These are phyloP conservation scores for Cottus gobio DNA, from an alignment of 2,113 vertebrate species.

Conservation along the genomic window DNA sequence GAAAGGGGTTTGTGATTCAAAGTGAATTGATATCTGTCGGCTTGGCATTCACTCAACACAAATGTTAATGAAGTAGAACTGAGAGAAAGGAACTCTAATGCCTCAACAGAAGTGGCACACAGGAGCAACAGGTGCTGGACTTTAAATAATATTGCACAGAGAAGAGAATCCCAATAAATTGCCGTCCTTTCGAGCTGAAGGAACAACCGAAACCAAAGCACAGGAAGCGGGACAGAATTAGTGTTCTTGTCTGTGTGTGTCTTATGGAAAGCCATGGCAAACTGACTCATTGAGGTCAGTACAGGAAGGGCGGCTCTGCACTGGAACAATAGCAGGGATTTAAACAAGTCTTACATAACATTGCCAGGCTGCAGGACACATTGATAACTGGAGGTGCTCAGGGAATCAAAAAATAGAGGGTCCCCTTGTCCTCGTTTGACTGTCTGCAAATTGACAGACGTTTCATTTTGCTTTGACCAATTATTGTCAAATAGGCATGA, in stretches of 20 bases:
- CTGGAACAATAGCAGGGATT: conserved; percentile 78
- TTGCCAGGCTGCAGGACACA: conserved; percentile 44
- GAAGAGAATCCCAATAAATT: neutral
- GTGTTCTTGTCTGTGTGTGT: conserved; percentile 19
- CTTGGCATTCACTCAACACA: conserved; percentile 20
- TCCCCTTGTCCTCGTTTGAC: conserved; percentile 24
- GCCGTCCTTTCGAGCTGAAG: conserved; percentile 10
- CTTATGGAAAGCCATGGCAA: conserved; percentile 41
- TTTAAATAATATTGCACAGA: neutral
- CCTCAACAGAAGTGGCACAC: conserved; percentile 6
- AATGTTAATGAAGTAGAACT: neutral
- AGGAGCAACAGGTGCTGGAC: conserved; percentile 44
- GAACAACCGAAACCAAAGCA: conserved; percentile 7
- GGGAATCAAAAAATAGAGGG: conserved; percentile 22
- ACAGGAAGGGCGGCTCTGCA: conserved; percentile 72
- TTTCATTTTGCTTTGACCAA: neutral
- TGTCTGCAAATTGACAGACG: conserved; percentile 8
- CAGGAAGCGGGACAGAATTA: conserved; percentile 10
- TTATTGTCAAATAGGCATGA: accelerated
- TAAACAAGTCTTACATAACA: conserved; percentile 72
- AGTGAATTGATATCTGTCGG: neutral
- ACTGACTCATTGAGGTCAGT: conserved; percentile 45
- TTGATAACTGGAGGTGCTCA: conserved; percentile 14
- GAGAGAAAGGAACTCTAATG: neutral
- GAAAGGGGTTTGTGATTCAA: neutral